These are phyloP conservation scores for Cartodere bifasciata DNA, from an alignment of 2,888 invertebrate species.

Conservation along the genomic window DNA sequence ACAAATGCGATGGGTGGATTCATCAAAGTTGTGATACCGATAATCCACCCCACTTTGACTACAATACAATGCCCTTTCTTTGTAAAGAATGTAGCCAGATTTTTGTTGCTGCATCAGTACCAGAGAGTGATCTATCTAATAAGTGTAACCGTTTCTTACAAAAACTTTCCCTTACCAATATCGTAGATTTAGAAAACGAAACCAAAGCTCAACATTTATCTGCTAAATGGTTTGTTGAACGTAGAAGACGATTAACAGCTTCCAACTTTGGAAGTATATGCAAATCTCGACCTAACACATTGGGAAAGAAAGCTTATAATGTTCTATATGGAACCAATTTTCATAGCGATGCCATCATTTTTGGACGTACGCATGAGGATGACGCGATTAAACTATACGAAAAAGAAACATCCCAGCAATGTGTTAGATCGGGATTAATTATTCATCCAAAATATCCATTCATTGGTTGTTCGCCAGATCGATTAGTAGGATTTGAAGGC, in stretches of 20 bases:
- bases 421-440: slow-evolving; percentile 3
- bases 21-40: slow-evolving; percentile 1
- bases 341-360: neutral
- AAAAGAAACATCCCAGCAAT: neutral
- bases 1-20: slow-evolving; percentile 5
- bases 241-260: slow-evolving; percentile 22
- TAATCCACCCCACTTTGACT: neutral
- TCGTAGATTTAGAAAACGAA: slow-evolving; percentile 7
- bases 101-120: neutral
- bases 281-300: slow-evolving; percentile 9
- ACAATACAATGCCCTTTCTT: neutral
- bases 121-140: no score
- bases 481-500: slow-evolving; percentile 2
- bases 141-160: no score
- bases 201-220: slow-evolving; percentile 17
- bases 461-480: slow-evolving; percentile 5
- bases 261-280: slow-evolving; percentile 21
- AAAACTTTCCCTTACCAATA: neutral
- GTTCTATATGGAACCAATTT: slow-evolving; percentile 5
- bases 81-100: neutral
- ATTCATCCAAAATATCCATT: slow-evolving; percentile 3
- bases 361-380: slow-evolving; percentile 6
- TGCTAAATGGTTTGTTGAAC: slow-evolving; percentile 20
- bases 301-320: slow-evolving; percentile 5
- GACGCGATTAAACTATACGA: slow-evolving; percentile 5